These are phyloP conservation scores for Miichthys miiuy DNA, from an alignment of 2,797 vertebrate genomes.

Conservation along the genomic window DNA sequence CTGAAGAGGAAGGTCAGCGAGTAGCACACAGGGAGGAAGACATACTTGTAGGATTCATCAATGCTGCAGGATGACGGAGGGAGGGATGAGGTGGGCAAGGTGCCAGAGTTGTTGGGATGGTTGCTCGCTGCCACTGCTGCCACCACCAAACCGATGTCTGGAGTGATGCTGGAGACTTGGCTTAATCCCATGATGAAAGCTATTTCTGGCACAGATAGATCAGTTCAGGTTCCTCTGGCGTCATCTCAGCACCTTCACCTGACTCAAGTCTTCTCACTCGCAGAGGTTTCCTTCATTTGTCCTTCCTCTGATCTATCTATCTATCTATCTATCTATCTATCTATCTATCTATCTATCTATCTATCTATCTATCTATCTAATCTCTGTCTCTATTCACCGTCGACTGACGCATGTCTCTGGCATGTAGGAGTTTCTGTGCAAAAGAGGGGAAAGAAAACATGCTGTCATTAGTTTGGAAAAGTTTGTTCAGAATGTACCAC, in stretches of 20 bases:
- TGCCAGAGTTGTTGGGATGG: conserved; percentile 52
- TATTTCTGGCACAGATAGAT: conserved; percentile 28
- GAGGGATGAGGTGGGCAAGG: conserved; percentile 16
- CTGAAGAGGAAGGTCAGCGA: conserved; percentile 89
- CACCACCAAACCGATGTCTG: conserved; percentile 5
- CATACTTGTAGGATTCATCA: conserved; percentile 89
- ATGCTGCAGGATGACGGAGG: conserved; percentile 79
- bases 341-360: conserved; percentile 11
- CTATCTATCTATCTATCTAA: conserved; percentile 1
- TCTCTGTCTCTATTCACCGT: background rate
- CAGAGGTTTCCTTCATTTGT: conserved; percentile 24
- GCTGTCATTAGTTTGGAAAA: conserved; percentile 55
- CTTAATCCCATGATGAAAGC: conserved; percentile 59
- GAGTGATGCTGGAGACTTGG: conserved; percentile 41
- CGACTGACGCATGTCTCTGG: conserved; percentile 21
- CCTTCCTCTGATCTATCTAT: conserved; percentile 1
- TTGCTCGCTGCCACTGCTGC: background rate
- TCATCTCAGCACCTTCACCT: conserved; percentile 38
- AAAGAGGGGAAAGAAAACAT: conserved; percentile 31
- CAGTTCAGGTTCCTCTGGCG: conserved; percentile 32
- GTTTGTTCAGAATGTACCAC: conserved; percentile 65
- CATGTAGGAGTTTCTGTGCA: conserved; percentile 12
- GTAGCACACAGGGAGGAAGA: conserved; percentile 89
- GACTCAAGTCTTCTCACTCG: background rate
- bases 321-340: conserved; percentile 22